These are phyloP conservation scores for Acanthis flammea DNA, from an alignment of 2,797 vertebrate genomes.

Conservation along the genomic window DNA sequence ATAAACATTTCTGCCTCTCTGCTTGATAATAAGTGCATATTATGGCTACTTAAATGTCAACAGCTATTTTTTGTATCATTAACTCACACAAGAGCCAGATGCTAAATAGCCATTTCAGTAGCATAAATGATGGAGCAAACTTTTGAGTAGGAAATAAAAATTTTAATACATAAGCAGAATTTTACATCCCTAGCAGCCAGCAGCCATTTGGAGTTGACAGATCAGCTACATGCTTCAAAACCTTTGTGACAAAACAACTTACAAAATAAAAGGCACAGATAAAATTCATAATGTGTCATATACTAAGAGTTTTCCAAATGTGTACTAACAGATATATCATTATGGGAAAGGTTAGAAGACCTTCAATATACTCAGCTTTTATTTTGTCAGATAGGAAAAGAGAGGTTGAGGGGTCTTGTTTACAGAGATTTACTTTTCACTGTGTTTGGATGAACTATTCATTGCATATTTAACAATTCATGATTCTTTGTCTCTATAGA, in stretches of 20 bases:
- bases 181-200: not conserved
- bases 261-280: not conserved
- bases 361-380: not conserved
- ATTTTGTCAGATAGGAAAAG: not conserved
- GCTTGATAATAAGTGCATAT: not conserved
- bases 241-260: not conserved
- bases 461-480: not conserved
- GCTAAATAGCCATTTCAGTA: not conserved
- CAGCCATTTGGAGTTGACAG: not conserved
- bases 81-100: not conserved
- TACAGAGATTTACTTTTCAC: not conserved
- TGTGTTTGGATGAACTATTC: not conserved
- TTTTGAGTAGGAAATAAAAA: not conserved
- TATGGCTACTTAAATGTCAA: not conserved
- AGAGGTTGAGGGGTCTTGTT: not conserved
- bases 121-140: not conserved
- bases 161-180: not conserved
- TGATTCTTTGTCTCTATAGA: not conserved
- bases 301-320: not conserved
- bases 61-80: not conserved
- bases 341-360: not conserved
- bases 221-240: not conserved
- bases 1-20: constrained; percentile 12
- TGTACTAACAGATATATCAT: not conserved
- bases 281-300: not conserved